These are phyloP conservation scores for Cyanoderma ruficeps DNA, from an alignment of 2,113 vertebrate species.

Conservation along the genomic window DNA sequence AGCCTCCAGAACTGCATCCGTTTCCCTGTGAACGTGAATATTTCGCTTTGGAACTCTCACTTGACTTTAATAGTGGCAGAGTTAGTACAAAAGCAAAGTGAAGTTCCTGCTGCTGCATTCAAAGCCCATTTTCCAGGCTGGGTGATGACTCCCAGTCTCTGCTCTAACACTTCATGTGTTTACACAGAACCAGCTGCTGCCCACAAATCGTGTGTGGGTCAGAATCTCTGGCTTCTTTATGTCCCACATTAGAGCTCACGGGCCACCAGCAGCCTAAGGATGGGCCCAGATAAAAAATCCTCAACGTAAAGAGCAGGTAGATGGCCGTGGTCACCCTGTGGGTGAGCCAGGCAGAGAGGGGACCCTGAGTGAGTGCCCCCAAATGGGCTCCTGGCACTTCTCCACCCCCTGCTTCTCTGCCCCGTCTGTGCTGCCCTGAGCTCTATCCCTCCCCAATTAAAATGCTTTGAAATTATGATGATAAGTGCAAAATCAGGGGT, in stretches of 20 bases:
- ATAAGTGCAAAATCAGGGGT: not conserved
- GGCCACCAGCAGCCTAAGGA: not conserved
- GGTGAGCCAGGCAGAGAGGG: not conserved
- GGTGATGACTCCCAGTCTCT: not conserved
- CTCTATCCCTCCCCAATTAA: not conserved
- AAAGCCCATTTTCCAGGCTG: not conserved
- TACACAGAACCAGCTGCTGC: not conserved
- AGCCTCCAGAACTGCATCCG: not conserved
- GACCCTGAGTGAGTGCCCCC: not conserved
- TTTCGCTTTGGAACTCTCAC: not conserved
- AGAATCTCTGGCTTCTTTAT: not conserved
- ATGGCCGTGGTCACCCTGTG: too few species aligned
- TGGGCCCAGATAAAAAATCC: not conserved
- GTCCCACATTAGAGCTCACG: not conserved
- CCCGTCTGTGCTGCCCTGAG: not conserved
- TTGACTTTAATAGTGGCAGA: not conserved
- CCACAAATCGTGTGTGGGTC: not conserved
- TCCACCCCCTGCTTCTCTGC: not conserved
- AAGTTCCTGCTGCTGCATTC: not conserved
- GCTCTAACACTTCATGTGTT: not conserved
- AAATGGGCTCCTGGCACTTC: not conserved
- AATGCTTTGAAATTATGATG: not conserved
- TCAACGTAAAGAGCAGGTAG: not conserved
- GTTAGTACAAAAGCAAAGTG: not conserved
- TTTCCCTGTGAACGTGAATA: not conserved